Percentiles rank a stretch among this genome's conserved stretches.
Evolutionary conservation across 2,113 vertebrate genomes (phyloP).

Genomic region (Atractosteus spatula): DNA sequence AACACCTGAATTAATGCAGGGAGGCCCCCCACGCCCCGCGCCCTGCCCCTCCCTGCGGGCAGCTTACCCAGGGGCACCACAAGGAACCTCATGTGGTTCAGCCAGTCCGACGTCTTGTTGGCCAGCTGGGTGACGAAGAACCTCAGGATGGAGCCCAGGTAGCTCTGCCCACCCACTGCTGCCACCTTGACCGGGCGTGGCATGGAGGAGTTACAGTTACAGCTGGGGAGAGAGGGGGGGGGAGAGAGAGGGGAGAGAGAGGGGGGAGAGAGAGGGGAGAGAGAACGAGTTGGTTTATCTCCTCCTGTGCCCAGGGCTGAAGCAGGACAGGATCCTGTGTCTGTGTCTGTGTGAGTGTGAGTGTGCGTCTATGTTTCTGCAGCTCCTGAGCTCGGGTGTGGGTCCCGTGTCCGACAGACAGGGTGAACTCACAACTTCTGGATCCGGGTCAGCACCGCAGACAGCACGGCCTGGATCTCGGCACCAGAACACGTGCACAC

Average conservation of each 20-base stretch:
- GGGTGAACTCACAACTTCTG: slow-evolving; percentile 82
- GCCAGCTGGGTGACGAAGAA: slow-evolving; percentile 86
- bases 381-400: not conserved
- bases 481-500: slow-evolving; percentile 80
- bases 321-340: too few relatives aligned
- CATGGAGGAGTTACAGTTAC: slow-evolving; percentile 87
- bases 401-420: not conserved
- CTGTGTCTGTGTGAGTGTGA: not conserved
- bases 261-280: not conserved
- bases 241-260: not conserved
- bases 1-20: too few relatives aligned
- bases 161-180: slow-evolving; percentile 78
- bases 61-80: slow-evolving; percentile 80
- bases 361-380: not conserved
- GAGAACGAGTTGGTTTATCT: not conserved
- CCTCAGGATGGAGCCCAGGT: slow-evolving; percentile 80
- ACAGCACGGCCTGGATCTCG: slow-evolving; percentile 84
- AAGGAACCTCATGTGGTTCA: slow-evolving; percentile 83
- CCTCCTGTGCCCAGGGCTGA: too few relatives aligned
- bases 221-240: slow-evolving; percentile 52
- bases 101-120: slow-evolving; percentile 86
- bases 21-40: not conserved
- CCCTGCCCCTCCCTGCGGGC: not conserved
- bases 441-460: slow-evolving; percentile 80
- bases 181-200: slow-evolving; percentile 82